phyloP scores from a whole-genome alignment of 2,888 invertebrate species.

The Gasteruption jaculator region DNA sequence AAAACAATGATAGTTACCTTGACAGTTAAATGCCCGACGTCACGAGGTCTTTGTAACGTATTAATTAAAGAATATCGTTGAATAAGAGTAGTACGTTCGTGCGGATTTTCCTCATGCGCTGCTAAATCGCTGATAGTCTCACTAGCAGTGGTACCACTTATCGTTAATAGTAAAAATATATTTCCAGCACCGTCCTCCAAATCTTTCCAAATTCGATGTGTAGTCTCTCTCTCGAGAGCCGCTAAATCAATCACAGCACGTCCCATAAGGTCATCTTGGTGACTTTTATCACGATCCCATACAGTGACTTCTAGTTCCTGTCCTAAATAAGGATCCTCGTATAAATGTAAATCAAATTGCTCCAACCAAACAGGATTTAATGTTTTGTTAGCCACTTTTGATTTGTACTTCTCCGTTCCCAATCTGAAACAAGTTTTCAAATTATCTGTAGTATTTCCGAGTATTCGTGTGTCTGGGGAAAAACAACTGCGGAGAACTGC shows the following conservation, averaged over 20 bases:
- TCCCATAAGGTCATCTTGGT: slow-evolving; percentile 85
- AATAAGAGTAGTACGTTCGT: slow-evolving; percentile 57
- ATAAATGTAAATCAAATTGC: slow-evolving; percentile 94
- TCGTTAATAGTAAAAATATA: slow-evolving; percentile 84
- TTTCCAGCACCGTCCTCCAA: slow-evolving; percentile 86
- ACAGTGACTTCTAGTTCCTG: slow-evolving; percentile 88
- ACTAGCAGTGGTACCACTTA: slow-evolving; percentile 89
- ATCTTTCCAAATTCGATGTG: slow-evolving; percentile 84
- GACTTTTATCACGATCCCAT: slow-evolving; percentile 81
- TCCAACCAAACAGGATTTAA: slow-evolving; percentile 91
- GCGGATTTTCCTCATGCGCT: slow-evolving; percentile 75
- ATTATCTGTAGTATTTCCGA: background rate
- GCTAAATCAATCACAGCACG: slow-evolving; percentile 80
- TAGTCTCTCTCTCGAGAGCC: slow-evolving; percentile 79
- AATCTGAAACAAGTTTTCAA: slow-evolving; percentile 58
- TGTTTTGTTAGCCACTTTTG: slow-evolving; percentile 82
- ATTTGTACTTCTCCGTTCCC: slow-evolving; percentile 96
- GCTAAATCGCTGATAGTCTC: slow-evolving; percentile 91
- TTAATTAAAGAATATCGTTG: slow-evolving; percentile 42
- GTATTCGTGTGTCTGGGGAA: no score
- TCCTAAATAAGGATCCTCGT: slow-evolving; percentile 76
- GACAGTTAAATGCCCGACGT: slow-evolving; percentile 91
- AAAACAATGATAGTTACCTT: no score
- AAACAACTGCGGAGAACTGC: no score
- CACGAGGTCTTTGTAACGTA: slow-evolving; percentile 70